Conservation (phyloP, 2,113 vertebrate genomes). For the Myxocyprinus asiaticus region DNA sequence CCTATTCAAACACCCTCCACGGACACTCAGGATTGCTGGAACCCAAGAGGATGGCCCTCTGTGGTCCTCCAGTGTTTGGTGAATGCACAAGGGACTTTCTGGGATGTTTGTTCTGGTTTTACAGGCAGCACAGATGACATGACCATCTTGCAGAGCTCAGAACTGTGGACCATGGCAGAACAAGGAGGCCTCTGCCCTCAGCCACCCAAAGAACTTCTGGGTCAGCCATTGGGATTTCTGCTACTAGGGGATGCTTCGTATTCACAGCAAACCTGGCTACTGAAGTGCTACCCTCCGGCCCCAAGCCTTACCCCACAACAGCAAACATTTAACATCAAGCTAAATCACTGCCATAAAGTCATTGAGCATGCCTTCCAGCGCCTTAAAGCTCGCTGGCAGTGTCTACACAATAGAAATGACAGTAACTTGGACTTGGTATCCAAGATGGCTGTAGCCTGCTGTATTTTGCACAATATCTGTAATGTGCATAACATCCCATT, state of each 20-base stretch:
- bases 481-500: constrained; percentile 71
- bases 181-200: constrained; percentile 69
- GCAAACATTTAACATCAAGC: constrained; percentile 69
- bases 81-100: constrained; percentile 70
- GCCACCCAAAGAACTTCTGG: constrained; percentile 68
- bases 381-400: constrained; percentile 69
- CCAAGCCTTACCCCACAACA: constrained; percentile 62
- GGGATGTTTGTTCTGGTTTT: constrained; percentile 71
- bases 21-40: constrained; percentile 64
- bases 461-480: constrained; percentile 73
- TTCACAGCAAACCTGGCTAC: constrained; percentile 74
- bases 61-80: constrained; percentile 73
- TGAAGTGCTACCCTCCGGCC: constrained; percentile 68
- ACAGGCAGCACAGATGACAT: constrained; percentile 71
- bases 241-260: constrained; percentile 60
- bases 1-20: constrained; percentile 64
- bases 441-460: constrained; percentile 71
- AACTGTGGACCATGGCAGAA: constrained; percentile 65
- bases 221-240: constrained; percentile 57
- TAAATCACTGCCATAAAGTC: constrained; percentile 66
- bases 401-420: constrained; percentile 53
- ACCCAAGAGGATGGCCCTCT: constrained; percentile 68
- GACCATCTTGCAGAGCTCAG: constrained; percentile 69
- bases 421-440: constrained; percentile 72
- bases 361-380: constrained; percentile 68